Evolutionary conservation across 1,140 invertebrate genomes (phyloP).

Genomic region (Drosophila nebulosa): DNA sequence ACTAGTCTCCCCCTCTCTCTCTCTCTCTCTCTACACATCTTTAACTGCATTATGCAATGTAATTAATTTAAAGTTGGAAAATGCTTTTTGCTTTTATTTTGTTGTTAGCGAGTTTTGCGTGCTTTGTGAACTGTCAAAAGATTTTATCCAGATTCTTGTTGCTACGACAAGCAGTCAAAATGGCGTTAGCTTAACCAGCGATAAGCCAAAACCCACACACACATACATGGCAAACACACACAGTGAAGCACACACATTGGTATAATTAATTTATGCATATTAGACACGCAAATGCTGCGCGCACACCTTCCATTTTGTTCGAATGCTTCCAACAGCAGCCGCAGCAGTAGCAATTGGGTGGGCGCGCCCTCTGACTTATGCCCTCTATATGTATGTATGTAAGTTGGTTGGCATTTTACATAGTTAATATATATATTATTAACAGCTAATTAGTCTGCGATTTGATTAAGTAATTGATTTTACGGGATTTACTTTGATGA

Average conservation of each 20-base stretch:
- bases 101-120: conserved; percentile 49
- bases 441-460: conserved; percentile 73
- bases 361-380: conserved; percentile 58
- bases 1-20: conserved; percentile 7
- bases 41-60: conserved; percentile 6
- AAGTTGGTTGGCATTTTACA: conserved; percentile 38
- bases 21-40: not conserved
- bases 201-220: conserved; percentile 39
- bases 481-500: not conserved
- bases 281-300: conserved; percentile 54
- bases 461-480: conserved; percentile 49
- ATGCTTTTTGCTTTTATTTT: not conserved
- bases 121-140: conserved; percentile 44
- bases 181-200: conserved; percentile 55
- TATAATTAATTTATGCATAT: conserved; percentile 75
- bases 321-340: not conserved
- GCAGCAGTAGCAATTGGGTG: not conserved
- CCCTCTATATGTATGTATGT: conserved; percentile 29
- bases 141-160: conserved; percentile 57
- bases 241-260: conserved; percentile 7
- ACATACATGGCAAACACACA: conserved; percentile 4
- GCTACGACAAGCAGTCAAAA: conserved; percentile 47
- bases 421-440: conserved; percentile 76
- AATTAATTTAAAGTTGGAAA: conserved; percentile 69
- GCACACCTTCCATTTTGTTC: conserved; percentile 47